Evolutionary conservation across 2,888 invertebrate species (phyloP), one percentile per base, ranked within the genome.

Genomic region (Hydriomena furcata): DNA sequence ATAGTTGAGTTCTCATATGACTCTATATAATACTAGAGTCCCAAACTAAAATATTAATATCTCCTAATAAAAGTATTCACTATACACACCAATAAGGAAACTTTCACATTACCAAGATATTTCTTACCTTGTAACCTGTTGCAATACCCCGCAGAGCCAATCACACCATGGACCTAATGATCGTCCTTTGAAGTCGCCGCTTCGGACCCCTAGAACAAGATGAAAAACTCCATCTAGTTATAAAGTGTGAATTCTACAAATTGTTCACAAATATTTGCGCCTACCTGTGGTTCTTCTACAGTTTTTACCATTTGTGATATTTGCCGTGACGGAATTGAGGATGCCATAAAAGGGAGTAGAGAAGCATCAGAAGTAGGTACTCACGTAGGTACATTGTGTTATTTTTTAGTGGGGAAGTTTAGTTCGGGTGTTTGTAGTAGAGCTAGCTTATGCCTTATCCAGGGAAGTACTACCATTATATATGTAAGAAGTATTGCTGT

Each of bases 201-300:
- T 59, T 37, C 54, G 40, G 52, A 42, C 55, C 66, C n/a, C 66
- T 71, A 69, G 73, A 74, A 69, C 60, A 62, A 52, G 50, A 60
- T 71, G 76, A 80, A 82, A 78, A 76, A 67, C 76, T 66, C 68
- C 63, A 77, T 72, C 81, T 84, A 75, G 82, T 88, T 89, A 87
- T 87, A 87, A 88, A 81, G 89, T 88, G 89, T 88, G 89, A 88
- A 87, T 86, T 82, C 82, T 80, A 86, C 84, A 87, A 87, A 88
- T 84, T 80, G 87, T 84, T 88, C 88, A 81, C 86, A 90, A 89
- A 90, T 89, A 89, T 90, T 90, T 89, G 88, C 83, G 79, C 81
- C 90, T 89, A 89, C 89, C 89, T 88, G 89, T 73, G 75, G 81
- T 82, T 83, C 35, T 86, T 82, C 76, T 73, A 68, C 53, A 63